Evolutionary conservation across 2,113 vertebrate species (phyloP).

Genomic region (Cettia cetti): DNA sequence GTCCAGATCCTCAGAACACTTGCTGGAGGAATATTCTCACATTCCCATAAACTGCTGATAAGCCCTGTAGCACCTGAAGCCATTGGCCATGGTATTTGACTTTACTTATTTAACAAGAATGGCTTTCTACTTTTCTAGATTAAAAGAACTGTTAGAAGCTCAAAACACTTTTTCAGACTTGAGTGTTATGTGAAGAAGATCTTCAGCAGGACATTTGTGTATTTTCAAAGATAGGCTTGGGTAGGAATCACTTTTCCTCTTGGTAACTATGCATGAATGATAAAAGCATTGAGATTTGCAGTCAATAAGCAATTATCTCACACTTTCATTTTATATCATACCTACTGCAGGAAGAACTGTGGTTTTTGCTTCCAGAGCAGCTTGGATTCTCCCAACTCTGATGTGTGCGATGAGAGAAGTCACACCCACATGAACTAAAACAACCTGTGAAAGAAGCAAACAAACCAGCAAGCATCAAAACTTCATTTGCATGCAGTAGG

Average conservation of each 20-base stretch:
- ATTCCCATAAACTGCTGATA: background rate
- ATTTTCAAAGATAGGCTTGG: background rate
- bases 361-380: slow-evolving; percentile 81
- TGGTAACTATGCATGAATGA: background rate
- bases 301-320: background rate
- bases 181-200: background rate
- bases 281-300: background rate
- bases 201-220: background rate
- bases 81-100: background rate
- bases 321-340: slow-evolving; percentile 16
- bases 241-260: background rate
- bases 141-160: background rate
- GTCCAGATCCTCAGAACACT: background rate
- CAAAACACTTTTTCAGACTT: background rate
- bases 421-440: slow-evolving; percentile 76
- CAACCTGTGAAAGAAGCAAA: slow-evolving; percentile 66
- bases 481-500: background rate
- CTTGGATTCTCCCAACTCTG: slow-evolving; percentile 81
- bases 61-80: background rate
- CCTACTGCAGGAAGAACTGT: slow-evolving; percentile 77
- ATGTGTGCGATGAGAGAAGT: slow-evolving; percentile 84
- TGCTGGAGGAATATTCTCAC: background rate
- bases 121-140: background rate
- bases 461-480: background rate
- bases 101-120: background rate